Base-by-base conservation (phyloP, 2,113 vertebrate genomes). In the Scartelaos histophorus region DNA sequence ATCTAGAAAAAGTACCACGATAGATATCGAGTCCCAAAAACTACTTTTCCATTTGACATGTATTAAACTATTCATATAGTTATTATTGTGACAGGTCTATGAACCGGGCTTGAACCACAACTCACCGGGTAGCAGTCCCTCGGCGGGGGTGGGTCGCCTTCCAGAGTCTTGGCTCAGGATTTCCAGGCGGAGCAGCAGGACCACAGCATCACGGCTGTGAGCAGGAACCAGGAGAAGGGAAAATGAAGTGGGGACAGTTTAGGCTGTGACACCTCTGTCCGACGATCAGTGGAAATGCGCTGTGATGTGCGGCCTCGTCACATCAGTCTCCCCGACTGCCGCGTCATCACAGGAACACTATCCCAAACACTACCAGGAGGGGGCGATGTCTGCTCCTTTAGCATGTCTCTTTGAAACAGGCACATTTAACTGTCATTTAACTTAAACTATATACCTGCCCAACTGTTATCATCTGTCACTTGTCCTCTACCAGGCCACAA, bases 121-220 rank as follows among this genome's bases (percentile, higher is more conserved):
- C 94, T 94, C 92, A 97, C 95, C 96, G 95, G 91, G 87, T 91
- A 92, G 86, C 90, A 83, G 91, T 93, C 93, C 90, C 94, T 93
- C 77, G 91, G 94, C 92, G 87, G 76, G 82, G 84, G 79, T 71
- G 87, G 91, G 92, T 94, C 89, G 80, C 94, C 93, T 92, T 95
- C 93, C 93, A 95, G 92, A 92, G 91, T 95, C 92, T 82, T 92
- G 95, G 92, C 93, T 94, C 89, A 95, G 90, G 87, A 90, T 92
- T 86, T 94, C 92, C 79, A 93, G 90, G 83, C 95, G 92, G 93
- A 95, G 88, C 45, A 94, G 88, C 45, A 89, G 87, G 87, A 95
- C 95, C 95, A 95, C 95, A 93, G 91, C 94, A 93, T 90, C 82
- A 84, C 82, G 81, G 66, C 70, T 64, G 61, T 64, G 21, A 45